Base-by-base conservation (phyloP, 2,888 invertebrate species). In the Apotomis capreana region DNA sequence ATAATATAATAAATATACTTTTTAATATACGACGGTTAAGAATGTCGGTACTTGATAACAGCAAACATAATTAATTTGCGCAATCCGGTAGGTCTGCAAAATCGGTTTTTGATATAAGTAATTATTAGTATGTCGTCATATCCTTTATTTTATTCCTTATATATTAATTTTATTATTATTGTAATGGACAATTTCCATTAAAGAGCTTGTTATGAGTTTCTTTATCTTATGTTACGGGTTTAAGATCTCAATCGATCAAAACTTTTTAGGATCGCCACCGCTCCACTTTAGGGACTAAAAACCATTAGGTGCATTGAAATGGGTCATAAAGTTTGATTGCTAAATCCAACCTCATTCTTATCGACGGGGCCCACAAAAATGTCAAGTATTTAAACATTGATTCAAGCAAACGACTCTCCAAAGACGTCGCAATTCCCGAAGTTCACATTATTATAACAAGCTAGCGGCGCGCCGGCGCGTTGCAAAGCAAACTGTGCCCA, bases 381-480 rank as follows among this genome's bases (percentile, higher is more conserved):
- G 78, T 75, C 74, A 78, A 82, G 78, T 78, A 80, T 86, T 85
- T 80, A 81, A 83, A 79, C 79, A 82, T 89, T 80, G 85, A 73
- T 65, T 69, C 64, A 60, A 64, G 60, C 65, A 44, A 73, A 69
- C 49, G 69, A 64, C 67, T 71, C 92, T 92, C 92, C 83, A 84
- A 84, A 86, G 91, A 89, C 86, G 88, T 87, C 89, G 85, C 87
- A 87, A 87, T 90, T 88, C 92, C 87, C 87, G 89, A 91, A 91
- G 92, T 92, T 93, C 92, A 92, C 92, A 92, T 93, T 93, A 92
- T 92, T 92, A 92, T 93, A 93, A 92, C 92, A 90, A 93, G 91
- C 87, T 85, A 83, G 88, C 85, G 87, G 88, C 89, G 84, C 83
- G 85, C 80, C 87, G 89, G 85, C 81, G 72, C 79, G 77, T 81